Evolutionary conservation across 2,888 invertebrate species (phyloP), one percentile per base, ranked within the genome.

Genomic region (Caenorhabditis sp.): DNA sequence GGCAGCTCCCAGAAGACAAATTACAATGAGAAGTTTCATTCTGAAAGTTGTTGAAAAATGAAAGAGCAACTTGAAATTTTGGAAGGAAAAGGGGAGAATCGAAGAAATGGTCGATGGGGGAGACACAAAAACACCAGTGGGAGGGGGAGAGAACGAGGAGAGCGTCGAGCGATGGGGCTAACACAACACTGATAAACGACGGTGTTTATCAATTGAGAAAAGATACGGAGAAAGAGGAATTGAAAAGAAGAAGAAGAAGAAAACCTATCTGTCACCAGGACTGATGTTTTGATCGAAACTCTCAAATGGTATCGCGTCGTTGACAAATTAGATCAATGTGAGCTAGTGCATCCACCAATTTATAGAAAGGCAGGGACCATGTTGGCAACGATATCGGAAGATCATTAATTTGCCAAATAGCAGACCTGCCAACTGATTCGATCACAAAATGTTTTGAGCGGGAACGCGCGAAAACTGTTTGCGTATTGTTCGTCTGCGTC

Each of bases 101-200:
- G 22, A 35, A 37, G 60, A 74, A 67, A 56, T 51, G 26, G 26
- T 11, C 4, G 58, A 20, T 15, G 26, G 32, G 44, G 35, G 53
- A 32, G n/a, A n/a, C n/a, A n/a, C n/a, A 53, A 67, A 64, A 72
- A 72, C 62, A 72, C 28, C 55, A 56, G 26, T 56, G 55, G 32
- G 9, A 32, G 55, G 32, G 9, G 9, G 35, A 51, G 70, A 71
- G 67, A 60, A 67, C 65, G 64, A 72, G 56, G 64, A 56, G 55
- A 62, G 71, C 37, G 60, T 53, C 28, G 56, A 47, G 51, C 40
- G 20, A 24, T 20, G 50, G 15, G 67, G 58, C 58, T 67, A 67
- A 67, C 74, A 67, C 74, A 74, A 74, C 72, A 74, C 74, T 74
- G 74, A 74, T 74, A 74, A 67, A 67, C 74, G 74, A 67, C 58